Base-by-base conservation (phyloP, 2,113 vertebrate species). In the Phyllopteryx taeniolatus region DNA sequence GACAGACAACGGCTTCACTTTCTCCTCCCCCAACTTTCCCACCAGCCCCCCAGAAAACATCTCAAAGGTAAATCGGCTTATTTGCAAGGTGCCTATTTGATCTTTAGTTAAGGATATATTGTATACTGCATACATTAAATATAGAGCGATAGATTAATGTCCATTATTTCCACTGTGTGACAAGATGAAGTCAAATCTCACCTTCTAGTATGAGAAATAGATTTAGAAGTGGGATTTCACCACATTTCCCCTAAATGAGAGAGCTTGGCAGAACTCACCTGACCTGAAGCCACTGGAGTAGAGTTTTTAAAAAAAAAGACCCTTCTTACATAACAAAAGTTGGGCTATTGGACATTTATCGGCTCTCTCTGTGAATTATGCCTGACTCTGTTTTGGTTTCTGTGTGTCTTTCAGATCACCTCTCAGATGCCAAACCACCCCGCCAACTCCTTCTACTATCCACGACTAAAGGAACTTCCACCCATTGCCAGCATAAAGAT, bases 361-460 rank as follows among this genome's bases (percentile, higher is more conserved):
- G 70, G 67, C 67, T 76, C 57, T 64, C 53, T 33, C 33, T 31
- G 70, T 65, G 62, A 85, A 72, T 51, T 78, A 81, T 60, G 27
- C 59, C 35, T 44, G 8, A 47, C 22, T 44, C 15, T 20, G 79
- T 33, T 68, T 47, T 67, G 44, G 73, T 68, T 0, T 73, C 49
- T 43, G 61, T 53, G 75, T 68, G 0, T 73, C 53, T 8, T 77
- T 39, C 75, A 93, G 92, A 93, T 94, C 81, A 94, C 92, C 1
- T 92, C 92, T 70, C 91, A 94, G 83, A 88, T 92, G 83, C 93
- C 92, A 8, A 93, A 93, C 80, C 93, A 94, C 77, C 93, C 93
- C 0, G 92, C 90, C 59, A 94, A 92, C 83, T 94, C 92, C 46
- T 94, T 94, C 86, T 93, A 83, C 85, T 94, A 93, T 73, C 92